Percentiles rank a stretch among this genome's conserved stretches.
These are phyloP conservation scores for Dendroctonus ponderosae DNA, from an alignment of 1,140 invertebrate genomes.

Conservation along the genomic window DNA sequence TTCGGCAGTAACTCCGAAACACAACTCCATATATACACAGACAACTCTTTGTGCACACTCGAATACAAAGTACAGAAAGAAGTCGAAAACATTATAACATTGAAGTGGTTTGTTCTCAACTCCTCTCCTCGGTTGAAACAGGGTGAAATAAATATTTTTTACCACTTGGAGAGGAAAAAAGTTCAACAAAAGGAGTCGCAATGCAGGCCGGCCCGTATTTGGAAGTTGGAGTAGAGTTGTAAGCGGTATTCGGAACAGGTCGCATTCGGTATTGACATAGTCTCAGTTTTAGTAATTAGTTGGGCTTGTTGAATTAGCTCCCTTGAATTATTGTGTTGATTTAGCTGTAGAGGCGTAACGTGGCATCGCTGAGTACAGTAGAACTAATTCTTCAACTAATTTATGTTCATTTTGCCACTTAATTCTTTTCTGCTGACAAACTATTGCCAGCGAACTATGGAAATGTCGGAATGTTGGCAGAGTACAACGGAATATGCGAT, in stretches of 20 bases:
- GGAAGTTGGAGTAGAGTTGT: slow-evolving; percentile 1
- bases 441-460: no score
- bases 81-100: slow-evolving; percentile 26
- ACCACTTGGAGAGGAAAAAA: slow-evolving; percentile 9
- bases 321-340: no score
- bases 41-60: slow-evolving; percentile 24
- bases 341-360: no score
- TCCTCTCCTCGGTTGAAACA: slow-evolving; percentile 13
- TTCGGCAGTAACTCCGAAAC: slow-evolving; percentile 23
- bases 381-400: no score
- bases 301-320: slow-evolving; percentile 9
- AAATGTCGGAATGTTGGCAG: no score
- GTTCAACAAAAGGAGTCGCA: slow-evolving; percentile 13
- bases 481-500: no score
- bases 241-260: slow-evolving; percentile 19
- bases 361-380: no score
- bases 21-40: slow-evolving; percentile 19
- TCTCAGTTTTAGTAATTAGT: slow-evolving; percentile 30
- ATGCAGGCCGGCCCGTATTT: slow-evolving; percentile 11
- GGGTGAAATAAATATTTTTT: slow-evolving; percentile 30
- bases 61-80: slow-evolving; percentile 27
- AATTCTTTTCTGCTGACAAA: no score
- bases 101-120: slow-evolving; percentile 27
- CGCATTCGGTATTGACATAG: slow-evolving; percentile 16
- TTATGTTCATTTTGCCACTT: no score